These are phyloP conservation scores for Drosophila albomicans DNA, from an alignment of 1,140 invertebrate species.

Conservation along the genomic window DNA sequence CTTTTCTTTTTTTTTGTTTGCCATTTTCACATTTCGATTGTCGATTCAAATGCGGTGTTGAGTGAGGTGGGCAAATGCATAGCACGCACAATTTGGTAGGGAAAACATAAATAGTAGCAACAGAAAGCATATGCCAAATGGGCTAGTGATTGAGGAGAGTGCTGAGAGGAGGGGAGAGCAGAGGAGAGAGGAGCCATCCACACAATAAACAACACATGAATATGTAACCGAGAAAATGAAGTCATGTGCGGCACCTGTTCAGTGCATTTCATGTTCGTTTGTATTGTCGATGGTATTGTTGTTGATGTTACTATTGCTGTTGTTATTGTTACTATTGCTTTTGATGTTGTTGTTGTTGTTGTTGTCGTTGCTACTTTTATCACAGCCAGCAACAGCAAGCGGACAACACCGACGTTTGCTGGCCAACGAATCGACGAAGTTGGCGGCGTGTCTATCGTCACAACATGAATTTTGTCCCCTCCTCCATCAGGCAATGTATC, in stretches of 20 bases:
- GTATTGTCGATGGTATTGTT: slow-evolving; percentile 68
- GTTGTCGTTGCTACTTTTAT: slow-evolving; percentile 45
- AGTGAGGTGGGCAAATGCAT: slow-evolving; percentile 21
- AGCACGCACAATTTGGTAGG: slow-evolving; percentile 79
- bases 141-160: slow-evolving; percentile 7
- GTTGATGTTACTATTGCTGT: slow-evolving; percentile 29
- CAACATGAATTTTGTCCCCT: slow-evolving; percentile 47
- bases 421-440: slow-evolving; percentile 47
- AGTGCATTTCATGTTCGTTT: slow-evolving; percentile 81
- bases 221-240: slow-evolving; percentile 78
- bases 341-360: slow-evolving; percentile 21
- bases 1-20: slow-evolving; percentile 29
- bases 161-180: neutral
- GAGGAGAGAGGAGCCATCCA: slow-evolving; percentile 10
- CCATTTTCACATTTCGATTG: slow-evolving; percentile 42
- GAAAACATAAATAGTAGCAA: slow-evolving; percentile 79
- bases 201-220: slow-evolving; percentile 56
- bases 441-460: slow-evolving; percentile 76
- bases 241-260: slow-evolving; percentile 80
- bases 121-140: slow-evolving; percentile 68
- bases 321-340: slow-evolving; percentile 27
- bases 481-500: neutral
- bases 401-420: slow-evolving; percentile 62
- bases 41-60: slow-evolving; percentile 3
- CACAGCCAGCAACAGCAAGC: slow-evolving; percentile 56